phyloP scores from a whole-genome alignment of 2,888 invertebrate genomes.

The Isotomurus palustris region DNA sequence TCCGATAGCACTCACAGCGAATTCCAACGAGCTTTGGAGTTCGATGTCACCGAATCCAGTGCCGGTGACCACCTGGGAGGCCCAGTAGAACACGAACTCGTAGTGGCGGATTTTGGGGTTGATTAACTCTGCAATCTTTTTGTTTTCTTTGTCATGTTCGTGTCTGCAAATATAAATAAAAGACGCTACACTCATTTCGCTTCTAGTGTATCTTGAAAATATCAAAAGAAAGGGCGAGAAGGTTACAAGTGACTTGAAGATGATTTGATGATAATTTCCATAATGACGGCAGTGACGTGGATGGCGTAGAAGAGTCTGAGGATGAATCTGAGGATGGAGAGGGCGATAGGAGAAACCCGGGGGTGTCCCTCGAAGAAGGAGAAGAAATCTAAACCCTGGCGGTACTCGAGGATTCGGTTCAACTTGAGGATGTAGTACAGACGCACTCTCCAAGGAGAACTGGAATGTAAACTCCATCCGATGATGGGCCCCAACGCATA shows the following conservation, averaged over 20 bases:
- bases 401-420: conserved; percentile 30
- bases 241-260: too few species aligned
- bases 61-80: conserved; percentile 27
- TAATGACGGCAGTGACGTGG: conserved; percentile 29
- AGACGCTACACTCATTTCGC: too few species aligned
- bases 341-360: conserved; percentile 14
- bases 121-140: not conserved
- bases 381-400: conserved; percentile 26
- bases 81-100: conserved; percentile 34
- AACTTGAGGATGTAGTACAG: conserved; percentile 36
- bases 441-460: conserved; percentile 4
- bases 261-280: not conserved
- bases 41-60: conserved; percentile 38
- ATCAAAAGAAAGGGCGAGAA: too few species aligned
- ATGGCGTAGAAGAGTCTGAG: conserved; percentile 24
- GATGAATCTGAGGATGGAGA: conserved; percentile 20
- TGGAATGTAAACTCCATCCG: not conserved
- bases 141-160: not conserved
- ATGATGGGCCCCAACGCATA: conserved; percentile 25
- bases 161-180: too few species aligned
- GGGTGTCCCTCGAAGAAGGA: conserved; percentile 9
- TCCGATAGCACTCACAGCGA: conserved; percentile 15
- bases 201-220: too few species aligned
- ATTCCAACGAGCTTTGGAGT: conserved; percentile 15
- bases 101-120: conserved; percentile 3